phyloP scores from a whole-genome alignment of 2,888 invertebrate species.

The Stenurella melanura region DNA sequence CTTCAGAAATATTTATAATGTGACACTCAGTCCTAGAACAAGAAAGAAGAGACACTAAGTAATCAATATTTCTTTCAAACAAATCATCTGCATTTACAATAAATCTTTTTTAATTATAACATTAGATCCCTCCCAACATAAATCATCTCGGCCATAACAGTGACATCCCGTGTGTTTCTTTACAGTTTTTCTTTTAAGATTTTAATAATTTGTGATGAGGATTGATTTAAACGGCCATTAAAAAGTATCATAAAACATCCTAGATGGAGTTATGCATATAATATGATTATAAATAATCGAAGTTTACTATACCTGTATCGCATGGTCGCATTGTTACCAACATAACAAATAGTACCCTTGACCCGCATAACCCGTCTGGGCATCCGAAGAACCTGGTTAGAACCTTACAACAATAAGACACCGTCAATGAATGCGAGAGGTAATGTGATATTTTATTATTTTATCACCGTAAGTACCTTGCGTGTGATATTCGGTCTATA shows the following conservation, averaged over 20 bases:
- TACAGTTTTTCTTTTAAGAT: constrained; percentile 22
- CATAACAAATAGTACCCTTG: constrained; percentile 63
- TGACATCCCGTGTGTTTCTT: constrained; percentile 18
- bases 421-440: constrained; percentile 39
- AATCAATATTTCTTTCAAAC: constrained; percentile 6
- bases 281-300: constrained; percentile 60
- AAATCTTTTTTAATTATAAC: constrained; percentile 33
- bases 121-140: constrained; percentile 19
- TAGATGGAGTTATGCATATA: constrained; percentile 51
- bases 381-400: constrained; percentile 55
- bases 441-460: constrained; percentile 50
- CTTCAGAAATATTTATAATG: no score
- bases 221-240: constrained; percentile 37
- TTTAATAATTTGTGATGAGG: constrained; percentile 40
- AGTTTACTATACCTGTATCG: constrained; percentile 56
- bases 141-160: constrained; percentile 24
- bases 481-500: constrained; percentile 27
- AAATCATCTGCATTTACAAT: neutral
- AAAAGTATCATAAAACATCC: constrained; percentile 45
- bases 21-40: neutral
- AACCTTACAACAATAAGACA: constrained; percentile 34
- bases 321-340: constrained; percentile 62
- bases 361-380: constrained; percentile 62
- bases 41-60: neutral
- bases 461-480: constrained; percentile 48